phyloP scores from a whole-genome alignment of 2,888 invertebrate species.

The Notodonta dromedarius region DNA sequence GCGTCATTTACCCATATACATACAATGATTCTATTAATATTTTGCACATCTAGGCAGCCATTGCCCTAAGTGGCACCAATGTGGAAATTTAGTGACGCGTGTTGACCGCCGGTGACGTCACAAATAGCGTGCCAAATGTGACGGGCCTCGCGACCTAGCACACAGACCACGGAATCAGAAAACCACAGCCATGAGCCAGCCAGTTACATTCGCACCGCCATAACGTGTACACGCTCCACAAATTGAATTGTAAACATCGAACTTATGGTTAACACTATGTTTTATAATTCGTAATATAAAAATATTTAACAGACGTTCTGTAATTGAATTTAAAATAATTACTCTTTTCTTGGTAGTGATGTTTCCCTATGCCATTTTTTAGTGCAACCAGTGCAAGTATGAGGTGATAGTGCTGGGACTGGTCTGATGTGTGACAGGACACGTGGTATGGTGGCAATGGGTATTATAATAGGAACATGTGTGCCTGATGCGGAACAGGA shows the following conservation, averaged over 20 bases:
- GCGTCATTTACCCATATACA: slow-evolving; percentile 4
- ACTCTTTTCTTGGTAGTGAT: not conserved
- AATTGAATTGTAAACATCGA: not conserved
- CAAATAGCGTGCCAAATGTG: slow-evolving; percentile 38
- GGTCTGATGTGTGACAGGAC: slow-evolving; percentile 42
- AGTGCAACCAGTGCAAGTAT: slow-evolving; percentile 26
- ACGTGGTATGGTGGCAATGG: slow-evolving; percentile 81
- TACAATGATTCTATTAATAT: slow-evolving; percentile 28
- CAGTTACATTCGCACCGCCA: slow-evolving; percentile 31
- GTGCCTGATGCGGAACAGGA: slow-evolving; percentile 88
- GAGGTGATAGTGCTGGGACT: slow-evolving; percentile 44
- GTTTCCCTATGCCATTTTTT: slow-evolving; percentile 6
- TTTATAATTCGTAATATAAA: slow-evolving; percentile 7
- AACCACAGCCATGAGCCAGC: slow-evolving; percentile 29
- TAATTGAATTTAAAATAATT: not conserved
- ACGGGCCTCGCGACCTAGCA: slow-evolving; percentile 25
- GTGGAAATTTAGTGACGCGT: slow-evolving; percentile 28
- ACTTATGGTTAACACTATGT: not conserved
- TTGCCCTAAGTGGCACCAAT: slow-evolving; percentile 27
- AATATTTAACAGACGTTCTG: no score
- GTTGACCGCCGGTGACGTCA: slow-evolving; percentile 34
- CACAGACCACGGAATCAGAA: slow-evolving; percentile 14
- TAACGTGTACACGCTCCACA: slow-evolving; percentile 27
- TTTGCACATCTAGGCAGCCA: slow-evolving; percentile 24
- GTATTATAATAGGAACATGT: slow-evolving; percentile 89